Conservation (phyloP, 2,113 vertebrate species). For the Malurus alboscapulatus region DNA sequence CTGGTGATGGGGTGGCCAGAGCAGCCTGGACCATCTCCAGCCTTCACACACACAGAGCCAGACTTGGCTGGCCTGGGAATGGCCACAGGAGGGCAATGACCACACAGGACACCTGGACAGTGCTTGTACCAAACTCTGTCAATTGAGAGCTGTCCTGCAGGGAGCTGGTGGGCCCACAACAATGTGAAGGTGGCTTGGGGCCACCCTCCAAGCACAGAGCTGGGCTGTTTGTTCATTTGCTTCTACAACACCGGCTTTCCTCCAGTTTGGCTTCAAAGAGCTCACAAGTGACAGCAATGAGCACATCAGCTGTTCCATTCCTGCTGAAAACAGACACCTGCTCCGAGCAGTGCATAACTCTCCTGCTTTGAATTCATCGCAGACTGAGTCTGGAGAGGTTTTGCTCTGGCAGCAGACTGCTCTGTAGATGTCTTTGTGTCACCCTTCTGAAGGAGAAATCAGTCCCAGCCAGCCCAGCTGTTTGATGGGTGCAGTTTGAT, state of each 20-base stretch:
- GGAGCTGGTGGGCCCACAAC: neutral
- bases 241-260: neutral
- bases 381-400: neutral
- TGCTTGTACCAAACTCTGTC: neutral
- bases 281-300: neutral
- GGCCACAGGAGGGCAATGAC: slow-evolving; percentile 15
- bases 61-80: neutral
- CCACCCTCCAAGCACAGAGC: neutral
- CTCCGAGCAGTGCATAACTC: neutral
- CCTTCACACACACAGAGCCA: neutral
- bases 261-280: neutral
- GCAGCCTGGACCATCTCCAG: neutral
- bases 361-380: neutral
- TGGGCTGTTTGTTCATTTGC: neutral
- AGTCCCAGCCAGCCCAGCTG: neutral
- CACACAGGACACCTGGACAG: neutral
- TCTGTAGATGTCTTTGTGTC: neutral
- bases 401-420: neutral
- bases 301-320: neutral
- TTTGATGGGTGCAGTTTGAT: neutral
- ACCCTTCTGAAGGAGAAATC: neutral
- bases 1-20: neutral
- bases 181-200: no score
- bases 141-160: neutral
- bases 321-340: neutral